Evolutionary conservation across 35 echinoderm and acorn worm genomes (phyloP).

Genomic region (Strongylocentrotus purpuratus): DNA sequence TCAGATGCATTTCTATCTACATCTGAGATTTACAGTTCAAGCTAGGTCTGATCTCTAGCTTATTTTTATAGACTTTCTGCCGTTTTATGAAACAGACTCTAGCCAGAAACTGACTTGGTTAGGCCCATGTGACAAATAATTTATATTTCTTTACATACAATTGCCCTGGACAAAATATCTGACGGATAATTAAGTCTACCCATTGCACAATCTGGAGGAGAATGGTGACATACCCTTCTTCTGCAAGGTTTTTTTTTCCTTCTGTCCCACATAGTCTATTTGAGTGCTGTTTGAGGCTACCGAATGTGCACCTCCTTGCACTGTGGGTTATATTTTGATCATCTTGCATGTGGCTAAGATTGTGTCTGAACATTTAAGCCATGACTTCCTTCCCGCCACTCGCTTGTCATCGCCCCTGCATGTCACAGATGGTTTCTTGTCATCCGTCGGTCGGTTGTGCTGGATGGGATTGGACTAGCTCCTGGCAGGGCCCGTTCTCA

Average conservation of each 20-base stretch:
- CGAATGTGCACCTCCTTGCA: neutral
- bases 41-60: neutral
- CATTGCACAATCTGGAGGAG: too few species aligned
- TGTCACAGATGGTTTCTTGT: neutral
- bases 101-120: neutral
- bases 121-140: neutral
- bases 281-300: neutral
- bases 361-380: conserved; percentile 17
- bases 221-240: neutral
- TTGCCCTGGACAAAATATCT: too few species aligned
- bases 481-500: neutral
- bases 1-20: neutral
- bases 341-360: neutral
- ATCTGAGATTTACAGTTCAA: neutral
- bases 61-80: neutral
- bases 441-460: neutral
- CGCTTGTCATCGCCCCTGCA: neutral
- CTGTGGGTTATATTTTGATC: neutral
- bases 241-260: neutral
- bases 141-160: too few species aligned
- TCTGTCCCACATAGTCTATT: neutral
- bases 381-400: neutral
- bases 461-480: neutral
- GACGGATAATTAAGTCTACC: too few species aligned
- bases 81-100: neutral